These are phyloP conservation scores for Steatocranus sp. DNA, from an alignment of 2,797 vertebrate genomes.

Conservation along the genomic window DNA sequence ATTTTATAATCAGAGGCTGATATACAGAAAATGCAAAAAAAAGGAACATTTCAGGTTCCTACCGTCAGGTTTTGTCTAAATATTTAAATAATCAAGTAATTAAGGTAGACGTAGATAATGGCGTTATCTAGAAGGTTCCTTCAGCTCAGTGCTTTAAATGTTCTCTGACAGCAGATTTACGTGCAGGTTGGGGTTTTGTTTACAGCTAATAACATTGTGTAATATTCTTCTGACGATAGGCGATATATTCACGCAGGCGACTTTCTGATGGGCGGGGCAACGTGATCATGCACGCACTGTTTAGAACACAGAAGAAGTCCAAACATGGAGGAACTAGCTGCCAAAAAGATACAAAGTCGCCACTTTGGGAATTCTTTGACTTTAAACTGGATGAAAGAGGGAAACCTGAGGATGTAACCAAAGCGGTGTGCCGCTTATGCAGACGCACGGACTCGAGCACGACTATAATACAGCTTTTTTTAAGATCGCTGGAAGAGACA, in stretches of 20 bases:
- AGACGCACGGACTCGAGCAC: no score
- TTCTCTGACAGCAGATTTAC: not conserved
- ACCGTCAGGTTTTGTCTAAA: not conserved
- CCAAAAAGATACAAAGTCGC: accelerated
- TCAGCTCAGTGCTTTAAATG: not conserved
- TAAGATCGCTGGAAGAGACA: accelerated
- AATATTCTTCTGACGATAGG: not conserved
- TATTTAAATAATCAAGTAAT: not conserved
- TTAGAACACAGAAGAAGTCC: not conserved
- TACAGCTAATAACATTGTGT: not conserved
- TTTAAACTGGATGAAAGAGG: not conserved
- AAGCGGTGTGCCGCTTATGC: not conserved
- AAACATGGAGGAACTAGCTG: not conserved
- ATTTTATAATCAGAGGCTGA: not conserved
- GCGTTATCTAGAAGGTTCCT: not conserved
- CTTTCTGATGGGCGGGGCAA: not conserved
- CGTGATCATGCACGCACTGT: not conserved
- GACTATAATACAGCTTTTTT: not conserved
- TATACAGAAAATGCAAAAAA: not conserved
- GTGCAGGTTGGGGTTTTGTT: not conserved
- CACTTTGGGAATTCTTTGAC: not conserved
- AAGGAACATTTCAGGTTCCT: not conserved
- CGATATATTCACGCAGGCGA: not conserved
- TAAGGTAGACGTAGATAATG: not conserved
- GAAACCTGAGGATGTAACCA: not conserved